Percentiles rank a stretch among this genome's conserved stretches.
Evolutionary conservation across 2,888 invertebrate species (phyloP).

Genomic region (Rosalia funebris): DNA sequence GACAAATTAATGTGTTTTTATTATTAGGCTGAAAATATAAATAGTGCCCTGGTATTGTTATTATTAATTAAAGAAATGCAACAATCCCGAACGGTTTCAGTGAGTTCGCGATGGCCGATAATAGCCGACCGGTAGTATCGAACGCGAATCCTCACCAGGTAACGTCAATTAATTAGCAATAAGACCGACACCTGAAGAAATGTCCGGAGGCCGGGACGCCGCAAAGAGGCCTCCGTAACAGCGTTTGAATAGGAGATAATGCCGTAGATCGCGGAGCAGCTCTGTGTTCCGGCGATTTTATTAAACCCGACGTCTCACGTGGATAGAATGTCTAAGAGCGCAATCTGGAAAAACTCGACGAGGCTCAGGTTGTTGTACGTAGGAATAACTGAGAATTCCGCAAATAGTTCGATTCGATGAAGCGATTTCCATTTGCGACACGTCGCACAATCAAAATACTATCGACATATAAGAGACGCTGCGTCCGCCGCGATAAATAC

Average conservation of each 20-base stretch:
- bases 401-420: conserved; percentile 30
- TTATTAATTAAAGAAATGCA: too few relatives aligned
- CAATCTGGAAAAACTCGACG: conserved; percentile 18
- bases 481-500: conserved; percentile 5
- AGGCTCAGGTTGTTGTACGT: conserved; percentile 23
- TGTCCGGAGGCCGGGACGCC: background rate
- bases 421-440: conserved; percentile 28
- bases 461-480: conserved; percentile 24
- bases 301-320: conserved; percentile 23
- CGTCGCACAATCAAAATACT: conserved; percentile 32
- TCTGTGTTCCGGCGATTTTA: conserved; percentile 14
- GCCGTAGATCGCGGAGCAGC: background rate
- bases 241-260: conserved; percentile 5
- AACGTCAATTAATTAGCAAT: background rate
- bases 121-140: too few relatives aligned
- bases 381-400: conserved; percentile 23
- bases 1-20: too few relatives aligned
- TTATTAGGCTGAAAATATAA: too few relatives aligned
- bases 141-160: too few relatives aligned
- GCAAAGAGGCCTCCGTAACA: background rate
- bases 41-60: too few relatives aligned
- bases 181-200: conserved; percentile 17
- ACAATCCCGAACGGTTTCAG: too few relatives aligned
- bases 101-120: too few relatives aligned
- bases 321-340: conserved; percentile 16